Evolutionary conservation across 92 coral and sea anemone genomes (phyloP).

Genomic region (Porites cylindrica): DNA sequence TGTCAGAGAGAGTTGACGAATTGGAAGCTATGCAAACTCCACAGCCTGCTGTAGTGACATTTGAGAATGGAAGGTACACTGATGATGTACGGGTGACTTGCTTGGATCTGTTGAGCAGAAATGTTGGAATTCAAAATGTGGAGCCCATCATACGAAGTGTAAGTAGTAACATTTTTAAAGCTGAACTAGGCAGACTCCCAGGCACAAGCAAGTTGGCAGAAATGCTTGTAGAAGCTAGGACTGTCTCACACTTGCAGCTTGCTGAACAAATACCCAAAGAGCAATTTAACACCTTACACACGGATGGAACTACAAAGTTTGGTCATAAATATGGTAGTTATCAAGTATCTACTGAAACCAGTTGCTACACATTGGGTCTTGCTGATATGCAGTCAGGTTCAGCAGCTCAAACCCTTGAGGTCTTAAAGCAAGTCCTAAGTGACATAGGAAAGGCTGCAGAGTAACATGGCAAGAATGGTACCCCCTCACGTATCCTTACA

Average conservation of each 20-base stretch:
- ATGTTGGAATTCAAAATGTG: constrained; percentile 60
- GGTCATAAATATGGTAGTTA: constrained; percentile 62
- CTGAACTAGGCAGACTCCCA: constrained; percentile 64
- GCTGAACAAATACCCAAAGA: constrained; percentile 43
- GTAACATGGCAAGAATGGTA: constrained; percentile 29
- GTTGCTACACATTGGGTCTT: constrained; percentile 43
- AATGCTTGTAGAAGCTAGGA: constrained; percentile 62
- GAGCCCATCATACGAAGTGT: constrained; percentile 58
- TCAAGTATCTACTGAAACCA: constrained; percentile 50
- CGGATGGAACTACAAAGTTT: constrained; percentile 64
- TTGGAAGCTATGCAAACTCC: constrained; percentile 25
- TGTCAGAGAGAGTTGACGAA: constrained; percentile 44
- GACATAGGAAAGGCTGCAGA: constrained; percentile 60
- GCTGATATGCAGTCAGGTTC: constrained; percentile 53
- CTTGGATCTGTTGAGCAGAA: constrained; percentile 41
- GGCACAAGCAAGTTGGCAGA: constrained; percentile 30
- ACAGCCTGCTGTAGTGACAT: constrained; percentile 48
- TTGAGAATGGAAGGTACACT: constrained; percentile 58
- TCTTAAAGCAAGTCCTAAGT: constrained; percentile 50
- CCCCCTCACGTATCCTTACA: constrained; percentile 37
- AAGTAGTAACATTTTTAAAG: constrained; percentile 29
- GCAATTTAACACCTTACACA: constrained; percentile 46
- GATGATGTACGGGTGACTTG: constrained; percentile 58
- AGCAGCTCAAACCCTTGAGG: constrained; percentile 48
- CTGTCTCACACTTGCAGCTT: constrained; percentile 53